These are phyloP conservation scores for Neodontobutis hainanensis DNA, from an alignment of 2,113 vertebrate genomes.

Conservation along the genomic window DNA sequence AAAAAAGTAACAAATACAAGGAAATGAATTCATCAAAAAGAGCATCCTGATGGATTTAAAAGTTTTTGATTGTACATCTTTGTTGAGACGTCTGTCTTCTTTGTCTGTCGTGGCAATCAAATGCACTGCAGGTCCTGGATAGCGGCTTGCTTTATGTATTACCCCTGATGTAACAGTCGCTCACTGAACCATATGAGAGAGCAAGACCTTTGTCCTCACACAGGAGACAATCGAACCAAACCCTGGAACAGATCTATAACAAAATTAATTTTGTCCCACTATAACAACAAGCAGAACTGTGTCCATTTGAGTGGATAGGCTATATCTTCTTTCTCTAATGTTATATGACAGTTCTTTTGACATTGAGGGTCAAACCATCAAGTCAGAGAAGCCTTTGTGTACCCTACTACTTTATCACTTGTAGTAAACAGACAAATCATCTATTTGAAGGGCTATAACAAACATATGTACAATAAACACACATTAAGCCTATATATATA, in stretches of 20 bases:
- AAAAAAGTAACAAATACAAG: too few relatives aligned
- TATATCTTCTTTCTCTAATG: too few relatives aligned
- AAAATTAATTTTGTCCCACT: conserved; percentile 8
- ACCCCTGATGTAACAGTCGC: conserved; percentile 63
- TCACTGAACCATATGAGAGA: conserved; percentile 62
- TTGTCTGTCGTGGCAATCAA: conserved; percentile 28
- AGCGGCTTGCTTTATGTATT: conserved; percentile 51
- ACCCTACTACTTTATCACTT: too few relatives aligned
- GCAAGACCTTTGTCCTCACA: conserved; percentile 53
- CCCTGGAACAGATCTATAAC: conserved; percentile 54
- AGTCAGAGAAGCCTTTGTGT: too few relatives aligned
- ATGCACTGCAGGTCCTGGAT: conserved; percentile 38
- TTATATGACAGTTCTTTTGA: too few relatives aligned
- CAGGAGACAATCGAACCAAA: conserved; percentile 59
- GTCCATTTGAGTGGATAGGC: background rate
- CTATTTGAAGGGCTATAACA: too few relatives aligned
- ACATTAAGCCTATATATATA: too few relatives aligned
- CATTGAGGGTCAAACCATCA: too few relatives aligned
- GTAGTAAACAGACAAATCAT: too few relatives aligned
- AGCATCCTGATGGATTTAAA: background rate
- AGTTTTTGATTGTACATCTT: background rate
- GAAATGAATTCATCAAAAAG: background rate
- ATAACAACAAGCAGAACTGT: background rate
- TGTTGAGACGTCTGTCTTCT: conserved; percentile 38
- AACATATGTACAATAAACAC: too few relatives aligned